Conservation (phyloP, 2,888 invertebrate species). For the Chymomyza procnemis region DNA sequence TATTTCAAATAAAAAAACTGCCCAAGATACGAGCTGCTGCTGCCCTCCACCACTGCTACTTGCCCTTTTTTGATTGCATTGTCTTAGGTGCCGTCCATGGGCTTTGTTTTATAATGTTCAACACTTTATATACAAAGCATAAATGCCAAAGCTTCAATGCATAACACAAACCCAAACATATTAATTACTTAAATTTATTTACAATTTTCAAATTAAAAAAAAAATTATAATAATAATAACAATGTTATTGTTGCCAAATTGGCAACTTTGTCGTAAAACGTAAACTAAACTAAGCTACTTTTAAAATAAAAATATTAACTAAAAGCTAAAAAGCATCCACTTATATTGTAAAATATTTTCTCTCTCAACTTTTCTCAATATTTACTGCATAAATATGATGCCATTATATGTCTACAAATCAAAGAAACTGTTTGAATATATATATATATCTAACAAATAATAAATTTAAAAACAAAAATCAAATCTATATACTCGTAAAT, state of each 20-base stretch:
- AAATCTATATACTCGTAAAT: conserved; percentile 31
- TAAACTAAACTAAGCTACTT: neutral
- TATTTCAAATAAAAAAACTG: no score
- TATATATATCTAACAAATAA: conserved; percentile 10
- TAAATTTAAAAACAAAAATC: conserved; percentile 12
- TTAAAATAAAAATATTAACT: neutral
- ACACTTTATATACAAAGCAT: conserved; percentile 35
- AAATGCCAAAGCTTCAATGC: conserved; percentile 48
- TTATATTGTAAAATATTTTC: conserved; percentile 7
- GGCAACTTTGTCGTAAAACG: neutral
- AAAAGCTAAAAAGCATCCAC: conserved; percentile 18
- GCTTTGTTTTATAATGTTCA: conserved; percentile 69
- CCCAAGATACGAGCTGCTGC: neutral
- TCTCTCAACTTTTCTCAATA: conserved; percentile 21
- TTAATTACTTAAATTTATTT: conserved; percentile 6
- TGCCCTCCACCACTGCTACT: conserved; percentile 7
- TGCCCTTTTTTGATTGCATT: conserved; percentile 46
- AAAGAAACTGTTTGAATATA: conserved; percentile 26
- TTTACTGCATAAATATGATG: conserved; percentile 14
- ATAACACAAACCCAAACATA: conserved; percentile 18
- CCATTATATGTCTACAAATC: conserved; percentile 40
- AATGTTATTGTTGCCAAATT: neutral
- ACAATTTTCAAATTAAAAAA: conserved; percentile 7
- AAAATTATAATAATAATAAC: conserved; percentile 7
- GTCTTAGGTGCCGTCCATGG: conserved; percentile 77